phyloP scores from a whole-genome alignment of 1,140 invertebrate species.

The Zaprionus capensis region DNA sequence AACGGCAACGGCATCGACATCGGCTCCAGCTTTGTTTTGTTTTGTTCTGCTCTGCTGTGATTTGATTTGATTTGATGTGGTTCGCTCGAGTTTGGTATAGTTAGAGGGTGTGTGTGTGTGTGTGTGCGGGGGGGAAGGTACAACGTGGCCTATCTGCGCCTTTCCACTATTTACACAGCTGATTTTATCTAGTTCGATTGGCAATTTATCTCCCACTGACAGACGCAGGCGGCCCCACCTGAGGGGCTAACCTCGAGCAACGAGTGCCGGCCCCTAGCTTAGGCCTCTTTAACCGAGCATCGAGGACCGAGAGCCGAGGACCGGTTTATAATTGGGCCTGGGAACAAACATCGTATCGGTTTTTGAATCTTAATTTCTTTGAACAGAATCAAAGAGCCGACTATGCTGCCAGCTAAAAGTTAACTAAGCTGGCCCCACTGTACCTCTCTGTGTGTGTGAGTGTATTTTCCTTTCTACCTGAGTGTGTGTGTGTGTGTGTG shows the following conservation, averaged over 20 bases:
- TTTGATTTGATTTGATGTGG: slow-evolving; percentile 44
- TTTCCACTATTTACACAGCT: slow-evolving; percentile 78
- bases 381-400: slow-evolving; percentile 52
- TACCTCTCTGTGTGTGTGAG: slow-evolving; percentile 8
- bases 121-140: background rate
- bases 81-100: slow-evolving; percentile 16
- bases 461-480: background rate
- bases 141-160: slow-evolving; percentile 64
- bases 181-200: slow-evolving; percentile 82
- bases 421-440: slow-evolving; percentile 55
- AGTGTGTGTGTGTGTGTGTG: slow-evolving; percentile 19
- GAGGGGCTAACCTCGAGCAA: slow-evolving; percentile 21
- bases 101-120: background rate
- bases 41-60: slow-evolving; percentile 39
- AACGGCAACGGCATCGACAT: background rate
- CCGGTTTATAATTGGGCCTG: slow-evolving; percentile 61
- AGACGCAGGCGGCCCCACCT: slow-evolving; percentile 16
- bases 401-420: slow-evolving; percentile 59
- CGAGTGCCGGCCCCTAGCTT: background rate
- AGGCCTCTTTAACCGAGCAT: background rate
- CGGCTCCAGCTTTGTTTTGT: slow-evolving; percentile 27
- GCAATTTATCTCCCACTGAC: slow-evolving; percentile 70
- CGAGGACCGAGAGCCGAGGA: background rate
- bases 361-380: slow-evolving; percentile 81
- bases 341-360: slow-evolving; percentile 59